phyloP scores from a whole-genome alignment of 2,113 vertebrate species.

The Neolamprologus cancellatus region DNA sequence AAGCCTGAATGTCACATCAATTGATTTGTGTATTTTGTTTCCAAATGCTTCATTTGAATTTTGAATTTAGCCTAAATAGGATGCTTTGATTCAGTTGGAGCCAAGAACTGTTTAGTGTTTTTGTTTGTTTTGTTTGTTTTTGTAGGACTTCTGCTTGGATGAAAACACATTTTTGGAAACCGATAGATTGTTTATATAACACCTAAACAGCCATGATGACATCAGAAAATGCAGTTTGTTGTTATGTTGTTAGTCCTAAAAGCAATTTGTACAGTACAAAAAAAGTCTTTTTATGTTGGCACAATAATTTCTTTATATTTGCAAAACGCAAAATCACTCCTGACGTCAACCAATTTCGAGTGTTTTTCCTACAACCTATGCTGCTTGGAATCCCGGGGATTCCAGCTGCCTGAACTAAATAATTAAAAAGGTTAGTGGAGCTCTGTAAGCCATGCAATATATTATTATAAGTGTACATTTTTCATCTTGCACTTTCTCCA shows the following conservation, averaged over 20 bases:
- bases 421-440: neutral
- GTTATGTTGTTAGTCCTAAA: neutral
- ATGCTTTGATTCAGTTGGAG: neutral
- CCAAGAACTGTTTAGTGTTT: neutral
- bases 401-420: neutral
- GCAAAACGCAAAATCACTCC: neutral
- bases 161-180: neutral
- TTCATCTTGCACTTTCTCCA: neutral
- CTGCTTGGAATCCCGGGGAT: neutral
- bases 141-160: neutral
- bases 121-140: neutral
- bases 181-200: neutral
- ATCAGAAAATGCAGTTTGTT: neutral
- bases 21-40: conserved; percentile 24
- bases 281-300: neutral
- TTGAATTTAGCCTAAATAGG: neutral
- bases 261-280: neutral
- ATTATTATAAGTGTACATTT: neutral
- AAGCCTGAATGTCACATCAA: neutral
- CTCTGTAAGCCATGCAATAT: neutral
- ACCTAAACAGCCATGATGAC: neutral
- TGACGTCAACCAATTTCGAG: neutral
- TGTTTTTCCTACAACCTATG: neutral
- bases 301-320: neutral
- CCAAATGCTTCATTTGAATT: conserved; percentile 6